Evolutionary conservation across 2,113 vertebrate genomes (phyloP), one percentile per base, ranked within the genome.

Genomic region (Gallinago jamesoni): DNA sequence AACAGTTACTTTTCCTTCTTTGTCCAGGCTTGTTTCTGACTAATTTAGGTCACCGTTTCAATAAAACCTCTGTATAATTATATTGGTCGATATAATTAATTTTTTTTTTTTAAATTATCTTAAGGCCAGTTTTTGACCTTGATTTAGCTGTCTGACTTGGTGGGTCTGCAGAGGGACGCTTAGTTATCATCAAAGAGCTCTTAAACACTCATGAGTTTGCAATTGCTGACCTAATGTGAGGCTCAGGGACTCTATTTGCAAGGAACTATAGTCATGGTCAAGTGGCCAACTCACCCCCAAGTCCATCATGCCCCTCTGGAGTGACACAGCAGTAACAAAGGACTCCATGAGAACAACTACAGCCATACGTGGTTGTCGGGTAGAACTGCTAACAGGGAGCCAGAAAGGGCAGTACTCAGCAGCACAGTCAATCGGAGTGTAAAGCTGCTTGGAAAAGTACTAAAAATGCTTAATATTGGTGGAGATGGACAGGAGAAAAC

Each of bases 351-450:
- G 30, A 48, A 14, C 17, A 79, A 78, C 25, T 14, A 21, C 0
- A 17, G 22, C 17, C 15, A 8, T 5, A 35, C 20, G 4, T 3
- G 24, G 45, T 39, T 1, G 1, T n/a, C 0, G 0, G 30, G 31
- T 84, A 39, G 33, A 75, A 17, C 31, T 62, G 14, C 9, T 64
- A 56, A 68, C 6, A 33, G n/a, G 22, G 37, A 43, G 13, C 7
- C 1, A 6, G 56, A 31, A 59, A 50, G 10, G 14, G 43, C 86
- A 88, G 14, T 20, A 30, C 4, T 79, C 18, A 48, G 11, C 17
- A 53, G 21, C n/a, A 52, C 9, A 33, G 30, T 30, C 56, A 37
- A 15, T 4, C 73, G 30, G 39, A 70, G 25, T 12, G 21, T 77
- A n/a, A 52, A 59, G 11, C 28, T 77, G 12, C 52, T 77, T 55